Percentiles rank a stretch among this genome's conserved stretches.
These are phyloP conservation scores for Echinarachnius parma DNA, from an alignment of 53 echinoderm and acorn worm genomes.

Conservation along the genomic window DNA sequence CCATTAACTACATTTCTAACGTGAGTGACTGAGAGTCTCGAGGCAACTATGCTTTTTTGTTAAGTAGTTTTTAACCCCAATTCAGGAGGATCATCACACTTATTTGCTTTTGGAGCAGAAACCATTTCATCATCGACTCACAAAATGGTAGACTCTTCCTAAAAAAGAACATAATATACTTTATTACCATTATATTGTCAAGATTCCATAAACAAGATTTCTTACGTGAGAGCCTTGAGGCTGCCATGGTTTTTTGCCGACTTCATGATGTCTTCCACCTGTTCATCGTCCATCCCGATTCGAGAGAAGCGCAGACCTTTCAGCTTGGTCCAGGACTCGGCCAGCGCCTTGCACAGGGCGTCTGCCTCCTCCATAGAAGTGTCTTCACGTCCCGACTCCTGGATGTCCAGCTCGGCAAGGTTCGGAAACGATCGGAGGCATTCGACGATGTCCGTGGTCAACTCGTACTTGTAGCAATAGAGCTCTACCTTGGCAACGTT, in stretches of 20 bases:
- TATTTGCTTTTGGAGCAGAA: no score
- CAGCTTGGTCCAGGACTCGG: neutral
- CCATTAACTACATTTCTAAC: no score
- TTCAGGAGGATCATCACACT: no score
- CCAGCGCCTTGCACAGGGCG: neutral
- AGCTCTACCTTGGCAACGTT: no score
- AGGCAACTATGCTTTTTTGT: no score
- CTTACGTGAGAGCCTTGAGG: slow-evolving; percentile 13
- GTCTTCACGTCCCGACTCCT: neutral
- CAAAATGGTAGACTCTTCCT: no score
- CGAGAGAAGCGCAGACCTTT: neutral
- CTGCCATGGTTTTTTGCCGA: neutral
- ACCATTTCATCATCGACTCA: no score
- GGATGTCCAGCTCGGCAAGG: neutral
- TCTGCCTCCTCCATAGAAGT: slow-evolving; percentile 1
- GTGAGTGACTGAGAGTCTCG: no score
- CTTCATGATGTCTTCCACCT: neutral
- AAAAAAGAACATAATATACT: no score
- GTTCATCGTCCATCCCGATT: slow-evolving; percentile 4
- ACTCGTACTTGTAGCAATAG: neutral
- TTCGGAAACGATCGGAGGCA: neutral
- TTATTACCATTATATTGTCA: no score
- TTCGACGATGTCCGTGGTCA: slow-evolving; percentile 1
- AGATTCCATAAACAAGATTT: no score
- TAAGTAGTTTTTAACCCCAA: no score